These are phyloP conservation scores for Leptinotarsa rubiginosa DNA, from an alignment of 2,888 invertebrate genomes.

Conservation along the genomic window DNA sequence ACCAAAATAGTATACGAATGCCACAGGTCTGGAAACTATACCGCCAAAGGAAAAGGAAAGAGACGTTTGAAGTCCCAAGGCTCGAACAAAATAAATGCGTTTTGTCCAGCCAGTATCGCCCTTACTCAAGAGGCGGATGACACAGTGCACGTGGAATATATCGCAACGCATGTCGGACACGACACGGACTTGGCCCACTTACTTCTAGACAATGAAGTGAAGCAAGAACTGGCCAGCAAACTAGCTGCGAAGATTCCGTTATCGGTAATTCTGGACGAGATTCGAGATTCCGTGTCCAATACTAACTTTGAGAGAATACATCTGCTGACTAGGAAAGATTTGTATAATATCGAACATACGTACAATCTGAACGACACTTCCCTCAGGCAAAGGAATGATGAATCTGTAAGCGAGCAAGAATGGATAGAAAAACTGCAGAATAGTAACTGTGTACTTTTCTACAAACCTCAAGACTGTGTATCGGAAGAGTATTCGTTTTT, in stretches of 20 bases:
- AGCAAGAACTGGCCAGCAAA: slow-evolving; percentile 34
- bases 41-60: slow-evolving; percentile 27
- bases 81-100: slow-evolving; percentile 37
- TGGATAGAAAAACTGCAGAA: slow-evolving; percentile 25
- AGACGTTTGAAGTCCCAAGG: slow-evolving; percentile 40
- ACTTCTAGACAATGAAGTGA: slow-evolving; percentile 28
- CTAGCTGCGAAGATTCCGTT: slow-evolving; percentile 38
- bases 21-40: slow-evolving; percentile 39
- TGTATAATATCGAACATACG: slow-evolving; percentile 31
- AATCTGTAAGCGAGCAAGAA: slow-evolving; percentile 22
- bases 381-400: slow-evolving; percentile 29
- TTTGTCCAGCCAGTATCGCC: slow-evolving; percentile 33
- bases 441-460: slow-evolving; percentile 37
- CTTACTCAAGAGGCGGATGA: not conserved
- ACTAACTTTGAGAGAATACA: slow-evolving; percentile 26
- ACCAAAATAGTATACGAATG: slow-evolving; percentile 26
- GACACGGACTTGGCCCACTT: slow-evolving; percentile 31
- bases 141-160: slow-evolving; percentile 8
- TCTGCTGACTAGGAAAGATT: slow-evolving; percentile 33
- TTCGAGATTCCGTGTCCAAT: slow-evolving; percentile 17
- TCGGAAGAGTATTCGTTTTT: slow-evolving; percentile 39
- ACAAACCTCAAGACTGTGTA: slow-evolving; percentile 45
- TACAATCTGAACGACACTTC: not conserved
- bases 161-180: slow-evolving; percentile 31
- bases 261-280: slow-evolving; percentile 31